Evolutionary conservation across 2,888 invertebrate species (phyloP).

Genomic region (Callosobruchus maculatus): DNA sequence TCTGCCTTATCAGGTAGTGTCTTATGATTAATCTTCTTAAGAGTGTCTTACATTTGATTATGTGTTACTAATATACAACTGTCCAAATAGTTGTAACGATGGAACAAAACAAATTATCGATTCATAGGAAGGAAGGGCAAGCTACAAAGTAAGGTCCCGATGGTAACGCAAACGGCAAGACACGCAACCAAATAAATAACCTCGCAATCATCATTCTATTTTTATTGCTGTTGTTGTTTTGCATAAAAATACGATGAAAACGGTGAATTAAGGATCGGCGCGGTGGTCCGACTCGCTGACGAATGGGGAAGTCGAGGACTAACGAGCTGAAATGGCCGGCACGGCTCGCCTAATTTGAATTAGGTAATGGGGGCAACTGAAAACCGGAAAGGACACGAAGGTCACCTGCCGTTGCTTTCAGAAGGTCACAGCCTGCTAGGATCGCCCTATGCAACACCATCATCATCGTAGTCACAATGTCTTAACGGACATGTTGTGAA

Average conservation of each 20-base stretch:
- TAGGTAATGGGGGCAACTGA: slow-evolving; percentile 12
- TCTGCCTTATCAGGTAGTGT: too few species aligned
- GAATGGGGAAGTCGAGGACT: background rate
- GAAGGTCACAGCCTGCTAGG: too few species aligned
- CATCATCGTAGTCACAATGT: too few species aligned
- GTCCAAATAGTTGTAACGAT: too few species aligned
- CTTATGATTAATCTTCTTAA: too few species aligned
- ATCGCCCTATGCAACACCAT: too few species aligned
- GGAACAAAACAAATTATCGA: background rate
- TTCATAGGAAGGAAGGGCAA: background rate
- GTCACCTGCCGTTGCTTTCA: too few species aligned
- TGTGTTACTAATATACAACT: too few species aligned
- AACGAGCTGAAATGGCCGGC: slow-evolving; percentile 1
- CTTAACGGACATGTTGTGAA: too few species aligned
- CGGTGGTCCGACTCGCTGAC: background rate
- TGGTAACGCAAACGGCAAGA: background rate
- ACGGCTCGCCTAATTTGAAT: slow-evolving; percentile 10
- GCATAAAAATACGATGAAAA: background rate
- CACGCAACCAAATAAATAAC: slow-evolving; percentile 13
- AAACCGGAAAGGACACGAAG: slow-evolving; percentile 1
- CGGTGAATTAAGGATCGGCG: background rate
- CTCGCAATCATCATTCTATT: slow-evolving; percentile 11
- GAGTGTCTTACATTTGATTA: too few species aligned
- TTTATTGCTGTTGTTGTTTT: background rate
- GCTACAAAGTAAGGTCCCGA: background rate